Base-by-base conservation (phyloP, 2,888 invertebrate species). In the Carcina quercana region DNA sequence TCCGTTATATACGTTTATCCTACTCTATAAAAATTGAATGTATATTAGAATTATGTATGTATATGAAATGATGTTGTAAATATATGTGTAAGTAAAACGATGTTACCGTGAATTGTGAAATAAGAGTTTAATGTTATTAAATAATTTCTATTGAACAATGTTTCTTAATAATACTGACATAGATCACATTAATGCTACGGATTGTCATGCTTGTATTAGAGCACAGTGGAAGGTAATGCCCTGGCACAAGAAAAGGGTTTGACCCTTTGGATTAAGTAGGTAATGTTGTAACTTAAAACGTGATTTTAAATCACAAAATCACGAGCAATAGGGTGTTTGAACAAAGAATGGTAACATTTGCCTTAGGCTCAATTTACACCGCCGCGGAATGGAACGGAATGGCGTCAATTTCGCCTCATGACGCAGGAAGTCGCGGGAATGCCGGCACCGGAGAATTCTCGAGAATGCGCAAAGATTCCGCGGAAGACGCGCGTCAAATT, bases 91-190 rank as follows among this genome's bases (percentile, higher is more conserved):
- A 83, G 82, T 82, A 80, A 82, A 83, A 83, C 82, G 70, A 83
- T 82, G 82, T 83, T 83, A 83, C 82, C 82, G 82, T 82, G 67
- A 80, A 80, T 79, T 82, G 80, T 83, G 80, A 82, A 82, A 79
- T 80, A 79, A 82, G 73, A 78, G 78, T 83, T 82, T 83, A 83
- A 83, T 83, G 82, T 82, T 83, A 83, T 82, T 82, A 82, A 79
- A 82, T 80, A 79, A 79, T 80, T 80, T 80, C 76, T 80, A 83
- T 80, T 70, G 73, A 80, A 76, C 62, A 49, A 54, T 45, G 59
- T 68, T 49, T 78, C 71, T 80, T 72, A 76, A 73, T 79, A 79
- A 80, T 80, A 80, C 79, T 80, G 80, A 78, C 75, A 64, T 71
- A 70, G 78, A 78, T 79, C 78, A 80, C 76, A 64, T 67, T 59